Base-by-base conservation (phyloP, 2,888 invertebrate species). In the Agriotes lineatus region DNA sequence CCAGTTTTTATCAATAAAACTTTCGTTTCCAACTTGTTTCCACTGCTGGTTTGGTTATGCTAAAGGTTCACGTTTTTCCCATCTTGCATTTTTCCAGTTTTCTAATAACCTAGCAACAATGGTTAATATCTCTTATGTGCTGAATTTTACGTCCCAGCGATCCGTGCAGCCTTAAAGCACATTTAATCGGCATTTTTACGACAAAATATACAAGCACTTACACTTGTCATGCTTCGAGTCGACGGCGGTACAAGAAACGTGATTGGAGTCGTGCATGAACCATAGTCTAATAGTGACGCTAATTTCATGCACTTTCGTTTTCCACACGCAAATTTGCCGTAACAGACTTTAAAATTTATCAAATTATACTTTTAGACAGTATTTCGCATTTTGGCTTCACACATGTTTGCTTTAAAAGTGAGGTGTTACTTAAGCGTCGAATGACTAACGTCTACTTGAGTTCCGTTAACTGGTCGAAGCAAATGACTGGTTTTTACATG, bases 251-350 rank as follows among this genome's bases (percentile, higher is more conserved):
- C 18, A 50, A 20, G 42, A 48, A 61, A 54, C 63, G 60, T 60
- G 60, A 45, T 48, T 9, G n/a, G 45, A 30, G 33, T 48, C 33
- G 19, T 18, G 30, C 48, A 20, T 60, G 60, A 18, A 25, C 20
- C 22, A 60, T 59, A 33, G 60, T 48, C 9, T 60, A 30, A 22
- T 16, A 45, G 30, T 18, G 42, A 42, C 44, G 7, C 19, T 3
- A 58, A 35, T 48, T 60, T 48, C 42, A 48, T 60, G 9, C 12
- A 60, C 60, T 60, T 48, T 60, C 48, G 14, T 60, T 60, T 60
- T 60, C 48, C 33, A 30, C 19, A 60, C 12, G 30, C n/a, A 35
- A 45, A 60, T 33, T 48, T 59, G 7, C 7, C 7, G 30, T 18
- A 33, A 3, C 30, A 14, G 30, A 18, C 50, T 6, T 30, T 16